Percentiles rank a stretch among this genome's conserved stretches.
Conservation (phyloP, 35 echinoderm and acorn worm genomes). For the Nesometra sesokonis region DNA sequence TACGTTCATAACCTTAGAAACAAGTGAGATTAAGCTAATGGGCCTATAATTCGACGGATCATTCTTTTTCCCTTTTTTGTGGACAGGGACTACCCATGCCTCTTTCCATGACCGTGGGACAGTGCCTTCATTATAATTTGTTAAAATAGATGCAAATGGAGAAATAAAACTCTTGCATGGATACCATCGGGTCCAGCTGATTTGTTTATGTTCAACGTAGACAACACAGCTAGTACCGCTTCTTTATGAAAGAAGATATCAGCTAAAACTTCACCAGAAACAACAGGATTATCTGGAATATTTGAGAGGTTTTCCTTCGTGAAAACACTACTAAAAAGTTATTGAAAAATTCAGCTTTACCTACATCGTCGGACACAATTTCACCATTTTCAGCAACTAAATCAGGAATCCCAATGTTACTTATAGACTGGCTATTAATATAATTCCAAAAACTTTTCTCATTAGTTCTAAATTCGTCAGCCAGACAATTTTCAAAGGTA, state of each 20-base stretch:
- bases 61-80: neutral
- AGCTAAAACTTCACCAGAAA: neutral
- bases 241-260: neutral
- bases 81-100: neutral
- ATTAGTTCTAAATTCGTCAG: conserved; percentile 21
- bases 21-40: neutral
- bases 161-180: neutral
- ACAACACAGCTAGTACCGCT: neutral
- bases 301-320: neutral
- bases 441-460: conserved; percentile 26
- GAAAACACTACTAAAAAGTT: conserved; percentile 2
- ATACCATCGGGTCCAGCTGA: neutral
- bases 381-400: neutral
- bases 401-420: neutral
- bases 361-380: neutral
- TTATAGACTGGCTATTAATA: conserved; percentile 1
- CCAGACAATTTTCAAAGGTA: conserved; percentile 18
- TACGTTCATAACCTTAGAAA: neutral
- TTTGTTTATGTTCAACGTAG: neutral
- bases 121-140: neutral
- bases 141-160: neutral
- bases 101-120: neutral
- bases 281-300: neutral
- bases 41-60: neutral
- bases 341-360: conserved; percentile 21